Evolutionary conservation across 2,113 vertebrate species (phyloP).

Genomic region (Pachycephala philippinensis): DNA sequence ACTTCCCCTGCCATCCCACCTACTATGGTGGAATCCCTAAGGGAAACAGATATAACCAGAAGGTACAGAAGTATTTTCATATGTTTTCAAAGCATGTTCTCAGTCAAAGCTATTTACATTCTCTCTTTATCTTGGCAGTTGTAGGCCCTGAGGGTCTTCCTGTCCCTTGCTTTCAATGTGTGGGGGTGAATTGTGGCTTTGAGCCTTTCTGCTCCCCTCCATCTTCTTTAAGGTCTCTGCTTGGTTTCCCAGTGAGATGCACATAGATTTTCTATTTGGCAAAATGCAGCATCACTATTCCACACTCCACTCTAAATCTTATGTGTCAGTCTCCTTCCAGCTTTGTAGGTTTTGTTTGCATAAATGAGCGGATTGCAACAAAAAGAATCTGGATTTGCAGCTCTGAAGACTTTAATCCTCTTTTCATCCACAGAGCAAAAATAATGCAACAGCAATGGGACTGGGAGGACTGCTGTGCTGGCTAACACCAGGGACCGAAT

Average conservation of each 20-base stretch:
- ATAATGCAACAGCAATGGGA: background rate
- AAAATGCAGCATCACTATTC: background rate
- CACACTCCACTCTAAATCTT: background rate
- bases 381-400: background rate
- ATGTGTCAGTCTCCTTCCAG: background rate
- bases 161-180: background rate
- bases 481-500: background rate
- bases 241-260: background rate
- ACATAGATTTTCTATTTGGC: background rate
- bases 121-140: background rate
- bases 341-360: conserved; percentile 18
- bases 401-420: conserved; percentile 15
- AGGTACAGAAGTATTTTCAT: background rate
- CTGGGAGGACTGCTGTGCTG: background rate
- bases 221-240: background rate
- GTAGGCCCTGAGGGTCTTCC: background rate
- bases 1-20: background rate
- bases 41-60: background rate
- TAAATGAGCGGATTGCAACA: background rate
- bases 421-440: background rate
- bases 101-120: background rate
- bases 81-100: background rate
- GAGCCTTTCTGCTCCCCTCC: background rate
- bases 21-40: background rate
- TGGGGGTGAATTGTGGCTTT: background rate